These are phyloP conservation scores for Artemisiospiza belli DNA, from an alignment of 2,113 vertebrate species.

Conservation along the genomic window DNA sequence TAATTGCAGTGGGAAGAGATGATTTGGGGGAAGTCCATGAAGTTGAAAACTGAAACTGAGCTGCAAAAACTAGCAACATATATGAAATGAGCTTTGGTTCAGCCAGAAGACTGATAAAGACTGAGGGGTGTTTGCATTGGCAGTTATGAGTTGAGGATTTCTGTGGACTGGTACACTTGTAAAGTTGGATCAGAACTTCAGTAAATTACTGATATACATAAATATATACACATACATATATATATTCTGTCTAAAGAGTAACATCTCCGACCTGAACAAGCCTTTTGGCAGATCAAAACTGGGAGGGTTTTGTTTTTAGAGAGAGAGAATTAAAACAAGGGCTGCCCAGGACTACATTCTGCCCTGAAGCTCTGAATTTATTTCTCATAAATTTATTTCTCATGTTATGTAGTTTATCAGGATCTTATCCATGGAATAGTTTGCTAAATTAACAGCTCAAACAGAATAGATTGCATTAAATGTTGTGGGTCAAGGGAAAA, in stretches of 20 bases:
- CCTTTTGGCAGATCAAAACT: neutral
- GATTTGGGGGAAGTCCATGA: neutral
- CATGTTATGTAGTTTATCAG: neutral
- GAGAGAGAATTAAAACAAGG: neutral
- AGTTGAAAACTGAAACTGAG: neutral
- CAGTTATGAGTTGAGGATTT: neutral
- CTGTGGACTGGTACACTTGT: neutral
- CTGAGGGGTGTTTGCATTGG: neutral
- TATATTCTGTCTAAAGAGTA: neutral
- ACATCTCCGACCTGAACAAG: neutral
- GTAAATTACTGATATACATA: neutral
- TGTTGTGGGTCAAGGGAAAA: neutral
- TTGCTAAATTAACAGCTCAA: conserved; percentile 20
- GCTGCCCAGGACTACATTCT: neutral
- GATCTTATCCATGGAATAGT: neutral
- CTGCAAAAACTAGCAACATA: neutral
- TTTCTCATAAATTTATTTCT: neutral
- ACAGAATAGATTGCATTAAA: neutral
- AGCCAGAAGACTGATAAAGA: neutral
- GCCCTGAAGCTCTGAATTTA: neutral
- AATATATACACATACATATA: neutral
- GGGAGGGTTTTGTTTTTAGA: neutral
- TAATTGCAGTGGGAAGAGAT: neutral
- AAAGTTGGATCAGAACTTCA: neutral
- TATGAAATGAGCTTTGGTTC: neutral